These are phyloP conservation scores for Tiliacea aurago DNA, from an alignment of 2,888 invertebrate species.

Conservation along the genomic window DNA sequence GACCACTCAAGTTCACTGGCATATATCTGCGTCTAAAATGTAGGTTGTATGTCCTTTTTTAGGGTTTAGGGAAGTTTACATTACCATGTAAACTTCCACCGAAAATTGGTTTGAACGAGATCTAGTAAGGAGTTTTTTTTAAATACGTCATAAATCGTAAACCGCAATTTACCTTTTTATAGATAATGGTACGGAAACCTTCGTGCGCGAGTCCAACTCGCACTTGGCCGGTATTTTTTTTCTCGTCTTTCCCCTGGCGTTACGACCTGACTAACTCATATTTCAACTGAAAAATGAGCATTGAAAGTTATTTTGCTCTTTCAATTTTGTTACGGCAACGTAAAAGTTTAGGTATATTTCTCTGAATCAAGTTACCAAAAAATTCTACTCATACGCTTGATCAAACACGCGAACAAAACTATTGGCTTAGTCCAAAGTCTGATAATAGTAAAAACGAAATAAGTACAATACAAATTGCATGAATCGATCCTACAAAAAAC, in stretches of 20 bases:
- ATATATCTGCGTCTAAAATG: no score
- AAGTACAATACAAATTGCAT: slow-evolving; percentile 12
- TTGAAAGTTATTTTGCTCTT: background rate
- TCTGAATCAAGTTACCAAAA: slow-evolving; percentile 5
- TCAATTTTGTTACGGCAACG: background rate
- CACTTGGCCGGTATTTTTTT: no score
- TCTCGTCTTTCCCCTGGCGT: background rate
- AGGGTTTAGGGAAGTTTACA: no score
- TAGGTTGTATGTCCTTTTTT: no score
- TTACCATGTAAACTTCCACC: no score
- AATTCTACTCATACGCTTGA: slow-evolving; percentile 2
- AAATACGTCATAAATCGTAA: no score
- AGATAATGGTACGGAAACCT: no score
- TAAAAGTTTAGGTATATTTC: background rate
- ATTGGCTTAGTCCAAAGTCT: background rate
- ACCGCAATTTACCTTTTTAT: no score
- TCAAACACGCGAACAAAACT: slow-evolving; percentile 3
- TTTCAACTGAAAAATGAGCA: background rate
- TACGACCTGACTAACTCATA: background rate
- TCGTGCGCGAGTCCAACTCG: no score
- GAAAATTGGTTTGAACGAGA: no score
- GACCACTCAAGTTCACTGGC: no score
- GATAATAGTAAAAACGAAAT: slow-evolving; percentile 20
- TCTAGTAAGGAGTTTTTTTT: no score
- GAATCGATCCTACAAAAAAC: slow-evolving; percentile 18